These are phyloP conservation scores for Ptychoptera albimana DNA, from an alignment of 2,888 invertebrate genomes.

Conservation along the genomic window DNA sequence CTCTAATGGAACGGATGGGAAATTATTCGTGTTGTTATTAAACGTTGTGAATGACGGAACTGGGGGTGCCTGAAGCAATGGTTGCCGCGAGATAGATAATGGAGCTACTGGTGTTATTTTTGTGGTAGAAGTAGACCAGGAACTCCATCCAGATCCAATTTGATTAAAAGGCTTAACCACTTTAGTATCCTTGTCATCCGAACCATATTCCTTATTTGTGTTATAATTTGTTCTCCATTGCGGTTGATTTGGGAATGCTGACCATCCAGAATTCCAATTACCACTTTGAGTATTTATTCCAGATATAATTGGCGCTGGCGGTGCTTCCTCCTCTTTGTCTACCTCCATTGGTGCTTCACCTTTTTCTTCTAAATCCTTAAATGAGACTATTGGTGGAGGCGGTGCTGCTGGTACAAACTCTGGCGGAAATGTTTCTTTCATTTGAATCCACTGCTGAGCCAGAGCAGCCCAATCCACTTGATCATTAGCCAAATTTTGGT, in stretches of 20 bases:
- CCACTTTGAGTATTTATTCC: not conserved
- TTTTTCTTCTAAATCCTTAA: conserved; percentile 36
- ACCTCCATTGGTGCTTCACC: conserved; percentile 84
- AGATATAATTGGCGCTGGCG: not conserved
- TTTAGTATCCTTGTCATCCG: no score
- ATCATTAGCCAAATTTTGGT: conserved; percentile 67
- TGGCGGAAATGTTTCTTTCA: conserved; percentile 57
- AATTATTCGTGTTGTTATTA: no score
- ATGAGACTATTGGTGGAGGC: conserved; percentile 32
- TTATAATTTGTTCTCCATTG: conserved; percentile 7
- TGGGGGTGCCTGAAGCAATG: conserved; percentile 1
- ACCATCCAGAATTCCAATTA: conserved; percentile 4
- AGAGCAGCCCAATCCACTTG: conserved; percentile 93
- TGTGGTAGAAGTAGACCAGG: conserved; percentile 10
- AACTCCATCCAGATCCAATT: conserved; percentile 4
- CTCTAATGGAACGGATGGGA: no score
- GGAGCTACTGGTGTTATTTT: conserved; percentile 4
- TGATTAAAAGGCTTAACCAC: no score
- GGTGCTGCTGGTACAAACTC: conserved; percentile 33
- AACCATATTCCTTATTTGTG: not conserved
- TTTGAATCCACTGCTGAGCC: conserved; percentile 96
- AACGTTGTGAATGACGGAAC: not conserved
- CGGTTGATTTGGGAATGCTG: conserved; percentile 5
- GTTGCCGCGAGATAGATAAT: conserved; percentile 2
- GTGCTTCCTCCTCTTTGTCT: conserved; percentile 50